Base-by-base conservation (phyloP, 2,797 vertebrate species). In the Pelochelys cantorii region DNA sequence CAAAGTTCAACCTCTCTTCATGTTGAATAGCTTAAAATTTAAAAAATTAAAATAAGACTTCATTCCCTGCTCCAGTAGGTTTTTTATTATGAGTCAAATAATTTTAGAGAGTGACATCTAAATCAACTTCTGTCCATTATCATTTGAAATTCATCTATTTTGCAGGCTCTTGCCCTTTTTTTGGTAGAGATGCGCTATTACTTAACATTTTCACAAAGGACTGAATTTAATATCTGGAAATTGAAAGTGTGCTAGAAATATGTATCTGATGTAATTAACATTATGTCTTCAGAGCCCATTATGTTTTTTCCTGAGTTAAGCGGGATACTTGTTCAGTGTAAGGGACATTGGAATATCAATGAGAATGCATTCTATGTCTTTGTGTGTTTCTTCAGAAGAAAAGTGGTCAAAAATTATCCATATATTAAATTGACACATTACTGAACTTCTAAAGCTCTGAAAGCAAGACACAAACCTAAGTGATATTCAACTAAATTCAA, bases 71-170 rank as follows among this genome's bases (percentile, higher is more conserved):
- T 78, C 71, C 59, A 34, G 57, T 83, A 34, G 57, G 86, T 81
- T 82, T 62, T 77, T 87, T 20, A 65, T 65, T n/a, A 84, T 92
- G 84, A 88, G 34, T 31, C 68, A 83, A 83, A 88, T 83, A 83
- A 89, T 86, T 83, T 29, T 86, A 23, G 62, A 23, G 62, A 83
- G 60, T 57, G 77, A 92, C 81, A 23, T 93, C 95, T 95, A 93
- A 92, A 96, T 96, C 94, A 93, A 95, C 93, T 97, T 42, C 85
- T 93, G 88, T 90, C 95, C 60, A 85, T 96, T 95, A 96, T 85
- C 95, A 95, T 95, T 94, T 95, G 81, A 94, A 96, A 95, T 92
- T n/a, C 92, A 93, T 96, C 90, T 95, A 59, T 95, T 97, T 95
- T 94, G 74, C 65, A 91, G 71, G 59, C 78, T 92, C 78, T 88